These are phyloP conservation scores for Aleiodes alternator DNA, from an alignment of 2,888 invertebrate genomes.

Conservation along the genomic window DNA sequence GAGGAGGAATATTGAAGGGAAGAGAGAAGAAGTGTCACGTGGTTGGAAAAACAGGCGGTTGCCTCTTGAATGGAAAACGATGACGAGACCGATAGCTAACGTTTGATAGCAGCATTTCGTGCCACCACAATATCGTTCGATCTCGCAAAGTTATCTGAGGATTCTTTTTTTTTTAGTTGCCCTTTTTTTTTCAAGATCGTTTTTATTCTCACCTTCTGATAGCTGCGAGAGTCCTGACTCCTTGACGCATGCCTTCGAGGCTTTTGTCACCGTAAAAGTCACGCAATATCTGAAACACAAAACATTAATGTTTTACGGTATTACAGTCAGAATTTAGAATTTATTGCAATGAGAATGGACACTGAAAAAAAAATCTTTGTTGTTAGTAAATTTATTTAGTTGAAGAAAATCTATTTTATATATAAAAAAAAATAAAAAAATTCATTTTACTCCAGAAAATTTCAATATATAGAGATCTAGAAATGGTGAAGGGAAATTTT, in stretches of 20 bases:
- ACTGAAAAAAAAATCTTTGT: no score
- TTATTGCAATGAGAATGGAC: no score
- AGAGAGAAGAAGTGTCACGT: conserved; percentile 42
- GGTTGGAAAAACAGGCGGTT: conserved; percentile 5
- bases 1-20: conserved; percentile 48
- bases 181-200: background rate
- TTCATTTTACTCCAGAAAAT: no score
- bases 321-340: no score
- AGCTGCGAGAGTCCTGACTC: conserved; percentile 84
- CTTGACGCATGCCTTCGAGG: conserved; percentile 87
- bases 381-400: no score
- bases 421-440: no score
- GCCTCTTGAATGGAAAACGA: conserved; percentile 26
- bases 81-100: conserved; percentile 35
- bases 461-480: no score
- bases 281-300: conserved; percentile 87
- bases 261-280: conserved; percentile 88
- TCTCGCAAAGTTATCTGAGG: background rate
- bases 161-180: conserved; percentile 25
- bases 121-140: conserved; percentile 5
- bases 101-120: conserved; percentile 31
- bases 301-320: conserved; percentile 45
- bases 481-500: no score
- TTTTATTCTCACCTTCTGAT: conserved; percentile 81
- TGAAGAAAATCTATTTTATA: no score